A percentile compares a stretch with the other conserved stretches of the same genome.
Conservation (phyloP, 2,113 vertebrate species). For the Chelonoidis abingdonii region DNA sequence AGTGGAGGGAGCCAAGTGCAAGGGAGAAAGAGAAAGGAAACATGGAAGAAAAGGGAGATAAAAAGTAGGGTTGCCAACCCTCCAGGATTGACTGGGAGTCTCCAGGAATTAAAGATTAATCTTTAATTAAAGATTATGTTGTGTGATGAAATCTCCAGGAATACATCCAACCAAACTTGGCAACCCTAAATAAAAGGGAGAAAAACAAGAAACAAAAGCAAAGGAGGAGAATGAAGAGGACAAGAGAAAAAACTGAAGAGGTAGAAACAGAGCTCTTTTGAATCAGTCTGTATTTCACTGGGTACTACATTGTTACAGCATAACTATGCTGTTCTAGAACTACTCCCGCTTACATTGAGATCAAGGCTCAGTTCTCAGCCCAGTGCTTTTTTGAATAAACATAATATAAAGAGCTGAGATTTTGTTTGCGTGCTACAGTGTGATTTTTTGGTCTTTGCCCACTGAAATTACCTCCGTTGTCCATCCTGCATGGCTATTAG, state of each 20-base stretch:
- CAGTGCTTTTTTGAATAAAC: not conserved
- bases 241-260: not conserved
- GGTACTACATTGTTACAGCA: not conserved
- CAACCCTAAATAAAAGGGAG: not conserved
- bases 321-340: not conserved
- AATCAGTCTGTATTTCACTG: not conserved
- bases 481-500: not conserved
- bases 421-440: not conserved
- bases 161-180: too few relatives aligned
- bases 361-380: not conserved
- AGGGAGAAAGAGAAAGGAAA: not conserved
- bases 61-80: not conserved
- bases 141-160: too few relatives aligned
- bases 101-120: too few relatives aligned
- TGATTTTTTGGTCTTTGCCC: not conserved
- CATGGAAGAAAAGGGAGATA: not conserved
- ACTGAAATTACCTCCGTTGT: fast-evolving
- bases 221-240: not conserved
- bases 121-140: too few relatives aligned
- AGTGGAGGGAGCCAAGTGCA: not conserved
- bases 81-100: too few relatives aligned
- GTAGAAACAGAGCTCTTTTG: not conserved
- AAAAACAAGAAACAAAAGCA: not conserved
- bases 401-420: not conserved
- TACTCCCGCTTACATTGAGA: not conserved